Evolutionary conservation across 1,140 invertebrate genomes (phyloP).

Genomic region (Platyscapa corneri): DNA sequence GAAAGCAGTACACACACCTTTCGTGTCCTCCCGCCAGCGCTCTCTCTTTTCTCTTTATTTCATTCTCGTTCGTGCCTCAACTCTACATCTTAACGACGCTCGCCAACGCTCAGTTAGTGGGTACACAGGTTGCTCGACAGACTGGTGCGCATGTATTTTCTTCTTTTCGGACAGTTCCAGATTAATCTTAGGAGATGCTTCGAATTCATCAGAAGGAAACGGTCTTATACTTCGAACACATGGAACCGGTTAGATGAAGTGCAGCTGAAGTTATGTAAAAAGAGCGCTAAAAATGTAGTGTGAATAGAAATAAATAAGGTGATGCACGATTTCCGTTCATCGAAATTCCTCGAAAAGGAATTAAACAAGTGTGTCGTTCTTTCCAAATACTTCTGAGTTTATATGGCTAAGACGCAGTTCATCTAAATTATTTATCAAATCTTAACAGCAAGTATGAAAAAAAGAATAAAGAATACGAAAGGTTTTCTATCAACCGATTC

Average conservation of each 20-base stretch:
- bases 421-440: too few species aligned
- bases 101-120: constrained; percentile 67
- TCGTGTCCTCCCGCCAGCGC: constrained; percentile 15
- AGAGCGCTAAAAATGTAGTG: neutral
- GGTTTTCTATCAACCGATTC: too few species aligned
- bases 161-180: neutral
- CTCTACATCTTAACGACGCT: constrained; percentile 63
- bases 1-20: neutral
- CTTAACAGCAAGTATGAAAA: too few species aligned
- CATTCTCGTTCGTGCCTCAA: constrained; percentile 62
- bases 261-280: neutral
- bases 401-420: too few species aligned
- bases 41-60: constrained; percentile 61
- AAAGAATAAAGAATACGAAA: too few species aligned
- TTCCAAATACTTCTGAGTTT: too few species aligned
- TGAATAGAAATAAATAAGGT: neutral
- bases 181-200: neutral
- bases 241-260: neutral
- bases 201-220: neutral
- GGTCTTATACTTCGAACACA: neutral
- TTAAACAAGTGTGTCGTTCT: too few species aligned
- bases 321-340: too few species aligned
- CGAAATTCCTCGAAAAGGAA: too few species aligned
- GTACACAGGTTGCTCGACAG: constrained; percentile 65
- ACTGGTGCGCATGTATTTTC: constrained; percentile 40